Base-by-base conservation (phyloP, 1,140 invertebrate genomes). In the Sycophaga agraensis region DNA sequence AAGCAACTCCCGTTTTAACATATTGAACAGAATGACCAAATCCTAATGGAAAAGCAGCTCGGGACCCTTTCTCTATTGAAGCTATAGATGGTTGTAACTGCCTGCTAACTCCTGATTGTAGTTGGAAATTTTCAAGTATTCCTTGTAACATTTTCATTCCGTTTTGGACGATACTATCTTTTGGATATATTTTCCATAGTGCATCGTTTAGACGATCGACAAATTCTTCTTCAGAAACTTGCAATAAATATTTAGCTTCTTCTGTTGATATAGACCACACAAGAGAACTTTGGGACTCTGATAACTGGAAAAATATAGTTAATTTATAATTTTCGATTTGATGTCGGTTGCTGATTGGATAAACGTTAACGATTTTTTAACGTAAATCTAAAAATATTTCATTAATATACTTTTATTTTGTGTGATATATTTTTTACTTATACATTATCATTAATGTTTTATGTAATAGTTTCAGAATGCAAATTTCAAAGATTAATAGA, bases 21-120 rank as follows among this genome's bases (percentile, higher is more conserved):
- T 99, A 99, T 64, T 88, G 85, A 0, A 89, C 87, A 22, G 94
- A 87, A 79, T 98, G 95, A 0, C 92, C 90, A 72, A 99, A 92
- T 21, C 89, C 90, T 7, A 99, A 82, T 0, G 97, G 97, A 81
- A 98, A 99, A 6, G 87, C 87, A 24, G 93, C 96, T 17, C 95
- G 81, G 2, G 90, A 90, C 12, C 72, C 74, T 71, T 82, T 81
- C 63, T 75, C 80, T 2, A 95, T 84, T 16, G 77, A 78, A n/a
- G 78, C 66, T 1, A 97, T 82, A 14, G 87, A 87, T 0, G 96
- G 96, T 1, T 91, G 94, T 61, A 93, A 80, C 73, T 93, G 91
- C 42, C 86, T 79, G 9, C 82, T 68, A 22, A 74, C 68, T 66
- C 79, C 72, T 64, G 79, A 73, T 73, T 84, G 58, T 70, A 82